Evolutionary conservation across 1,140 invertebrate genomes (phyloP), one percentile per base, ranked within the genome.

Genomic region (Pseudomyrmex pallidus): DNA sequence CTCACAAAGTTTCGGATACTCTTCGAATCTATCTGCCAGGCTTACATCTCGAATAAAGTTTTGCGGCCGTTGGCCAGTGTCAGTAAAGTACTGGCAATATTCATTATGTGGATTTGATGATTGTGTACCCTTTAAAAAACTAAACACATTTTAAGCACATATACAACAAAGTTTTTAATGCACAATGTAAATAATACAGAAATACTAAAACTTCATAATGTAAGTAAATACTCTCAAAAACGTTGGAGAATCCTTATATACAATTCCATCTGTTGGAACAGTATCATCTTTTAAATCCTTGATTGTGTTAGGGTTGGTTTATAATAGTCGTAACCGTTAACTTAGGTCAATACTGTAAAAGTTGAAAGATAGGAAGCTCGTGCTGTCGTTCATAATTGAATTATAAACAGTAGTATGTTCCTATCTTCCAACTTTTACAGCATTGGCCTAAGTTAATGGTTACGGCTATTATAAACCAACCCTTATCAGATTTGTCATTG

Each of bases 51-150:
- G 94, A 82, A 99, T 99, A 92, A 99, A 99, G 95, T 99, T 99
- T 93, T 99, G 99, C 4, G 99, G 99, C 82, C 99, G 95, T 93
- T 99, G 98, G 0, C 99, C 99, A 0, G 98, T 99, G 94, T 99
- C 99, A 4, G 99, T 98, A 95, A 99, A 99, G 94, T 99, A 98
- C 93, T 99, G 99, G 93, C 98, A 99, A 91, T 99, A 99, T 94
- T 99, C 99, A 96, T 99, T 99, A 93, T 99, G 99, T 1, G 99
- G 99, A 95, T 99, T 99, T 13, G 98, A 99, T 86, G 98, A 99
- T 93, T 99, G 99, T 22, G 98, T 99, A 17, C 99, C 99, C 97
- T 99, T 91, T 44, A 95, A 94, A 83, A 35, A 35, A 35, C 7
- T 62, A 86, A 86, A 85, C 2, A 70, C 59, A 44, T 70, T 84